These are phyloP conservation scores for Protonemura montana DNA, from an alignment of 2,888 invertebrate genomes.

Conservation along the genomic window DNA sequence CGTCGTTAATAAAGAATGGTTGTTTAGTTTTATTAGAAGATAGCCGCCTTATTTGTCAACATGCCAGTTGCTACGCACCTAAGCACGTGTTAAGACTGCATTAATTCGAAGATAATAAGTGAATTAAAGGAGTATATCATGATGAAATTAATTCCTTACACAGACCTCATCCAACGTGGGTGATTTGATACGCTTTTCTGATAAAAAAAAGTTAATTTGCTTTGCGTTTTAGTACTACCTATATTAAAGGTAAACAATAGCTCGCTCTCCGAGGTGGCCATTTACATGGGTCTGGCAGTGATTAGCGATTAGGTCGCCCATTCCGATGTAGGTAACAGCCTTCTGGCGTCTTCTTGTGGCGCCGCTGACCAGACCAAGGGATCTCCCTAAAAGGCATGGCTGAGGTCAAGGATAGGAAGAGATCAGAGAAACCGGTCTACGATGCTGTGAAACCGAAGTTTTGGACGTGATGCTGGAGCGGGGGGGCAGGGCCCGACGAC, in stretches of 20 bases:
- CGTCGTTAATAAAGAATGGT: neutral
- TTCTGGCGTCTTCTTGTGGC: neutral
- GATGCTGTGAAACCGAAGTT: neutral
- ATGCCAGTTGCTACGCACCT: neutral
- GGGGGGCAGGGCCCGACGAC: neutral
- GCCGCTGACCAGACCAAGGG: neutral
- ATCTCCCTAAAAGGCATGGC: constrained; percentile 26
- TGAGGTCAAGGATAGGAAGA: constrained; percentile 29
- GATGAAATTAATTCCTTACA: neutral
- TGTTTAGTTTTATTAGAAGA: neutral
- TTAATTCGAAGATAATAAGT: neutral
- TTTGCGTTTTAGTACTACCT: neutral
- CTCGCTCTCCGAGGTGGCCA: neutral
- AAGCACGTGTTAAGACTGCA: neutral
- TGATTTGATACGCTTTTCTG: neutral
- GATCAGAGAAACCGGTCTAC: constrained; percentile 19
- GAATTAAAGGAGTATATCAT: too few relatives aligned
- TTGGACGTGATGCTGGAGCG: neutral
- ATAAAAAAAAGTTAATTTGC: neutral
- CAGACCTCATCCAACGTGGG: neutral
- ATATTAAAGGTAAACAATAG: neutral
- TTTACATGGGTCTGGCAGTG: neutral
- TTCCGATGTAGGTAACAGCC: neutral
- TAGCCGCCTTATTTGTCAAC: neutral
- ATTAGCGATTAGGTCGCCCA: neutral